Base-by-base conservation (phyloP, 2,113 vertebrate genomes). In the Excalfactoria chinensis region DNA sequence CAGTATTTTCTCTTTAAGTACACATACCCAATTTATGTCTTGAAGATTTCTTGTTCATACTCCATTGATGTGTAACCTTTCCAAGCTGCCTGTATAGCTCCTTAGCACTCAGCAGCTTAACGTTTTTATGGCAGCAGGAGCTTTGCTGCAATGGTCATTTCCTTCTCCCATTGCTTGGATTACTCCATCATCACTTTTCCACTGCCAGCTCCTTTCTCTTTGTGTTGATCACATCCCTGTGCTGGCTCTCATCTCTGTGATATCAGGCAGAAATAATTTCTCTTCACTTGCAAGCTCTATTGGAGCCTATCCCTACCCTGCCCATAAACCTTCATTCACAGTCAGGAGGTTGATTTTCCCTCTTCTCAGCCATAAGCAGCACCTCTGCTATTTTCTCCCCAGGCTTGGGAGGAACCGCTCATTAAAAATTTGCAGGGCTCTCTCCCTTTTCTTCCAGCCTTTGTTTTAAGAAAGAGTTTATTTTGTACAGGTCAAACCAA, bases 321-420 rank as follows among this genome's bases (percentile, higher is more conserved):
- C 69, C 69, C 75, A 49, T 93, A 95, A 95, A 93, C 69, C 74
- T 85, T 82, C 14, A 3, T 79, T 91, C 72, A 19, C 14, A 62
- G 75, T 95, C 64, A 77, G 68, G 78, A 91, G 89, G 10, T 51
- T 89, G 53, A 71, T 68, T 93, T 95, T 87, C 59, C 92, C 91
- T 71, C 85, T 83, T 67, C 35, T 58, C 87, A 93, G 20, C 84
- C 68, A 74, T 79, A 81, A 71, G 68, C 63, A 89, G 68, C 51
- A 93, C 37, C 72, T 94, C 72, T 94, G 85, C 83, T 89, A 15
- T 94, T 91, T 96, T 91, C 75, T 95, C 95, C 92, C 85, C 9
- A 0, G 93, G 95, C 85, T 88, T 95, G 88, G 95, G 95, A 94
- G 95, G 95, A 86, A 77, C 69, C 48, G 64, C 56, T 94, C 53